These are phyloP conservation scores for Sebastes cheni DNA, from an alignment of 2,797 vertebrate species.

Conservation along the genomic window DNA sequence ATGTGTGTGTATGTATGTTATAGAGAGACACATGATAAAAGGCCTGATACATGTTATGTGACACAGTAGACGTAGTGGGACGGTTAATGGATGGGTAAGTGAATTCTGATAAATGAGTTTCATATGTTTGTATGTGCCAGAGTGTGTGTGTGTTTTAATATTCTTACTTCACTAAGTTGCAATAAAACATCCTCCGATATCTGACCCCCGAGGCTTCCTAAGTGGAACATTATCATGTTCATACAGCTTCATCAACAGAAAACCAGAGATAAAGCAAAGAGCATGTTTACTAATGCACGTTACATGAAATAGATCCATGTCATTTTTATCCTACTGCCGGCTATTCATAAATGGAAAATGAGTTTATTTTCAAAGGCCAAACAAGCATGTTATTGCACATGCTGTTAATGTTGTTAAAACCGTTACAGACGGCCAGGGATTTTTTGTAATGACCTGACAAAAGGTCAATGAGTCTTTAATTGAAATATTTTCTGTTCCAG, in stretches of 20 bases:
- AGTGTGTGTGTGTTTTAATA: slow-evolving; percentile 34
- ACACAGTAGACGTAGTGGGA: slow-evolving; percentile 34
- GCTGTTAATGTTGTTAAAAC: slow-evolving; percentile 16
- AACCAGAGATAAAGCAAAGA: slow-evolving; percentile 18
- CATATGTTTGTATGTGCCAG: slow-evolving; percentile 9
- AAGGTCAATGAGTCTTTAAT: not conserved
- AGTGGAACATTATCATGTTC: slow-evolving; percentile 31
- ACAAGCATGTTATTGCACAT: slow-evolving; percentile 8
- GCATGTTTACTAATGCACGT: slow-evolving; percentile 55
- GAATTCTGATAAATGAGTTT: slow-evolving; percentile 68
- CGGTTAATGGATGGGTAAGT: slow-evolving; percentile 62
- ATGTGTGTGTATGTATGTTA: slow-evolving; percentile 16
- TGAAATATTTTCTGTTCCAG: not conserved
- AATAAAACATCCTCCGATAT: slow-evolving; percentile 37
- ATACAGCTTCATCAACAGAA: slow-evolving; percentile 26
- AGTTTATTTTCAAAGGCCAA: slow-evolving; percentile 33
- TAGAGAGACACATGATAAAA: slow-evolving; percentile 25
- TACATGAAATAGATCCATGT: slow-evolving; percentile 31
- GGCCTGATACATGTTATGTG: slow-evolving; percentile 43
- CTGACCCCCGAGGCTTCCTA: slow-evolving; percentile 28
- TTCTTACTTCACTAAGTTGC: slow-evolving; percentile 45
- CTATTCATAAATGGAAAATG: slow-evolving; percentile 47
- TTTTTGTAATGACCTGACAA: slow-evolving; percentile 12
- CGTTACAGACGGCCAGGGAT: not conserved
- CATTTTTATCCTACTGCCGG: slow-evolving; percentile 43